Conservation (phyloP, 1,140 invertebrate species). For the Nephotettix cincticeps region DNA sequence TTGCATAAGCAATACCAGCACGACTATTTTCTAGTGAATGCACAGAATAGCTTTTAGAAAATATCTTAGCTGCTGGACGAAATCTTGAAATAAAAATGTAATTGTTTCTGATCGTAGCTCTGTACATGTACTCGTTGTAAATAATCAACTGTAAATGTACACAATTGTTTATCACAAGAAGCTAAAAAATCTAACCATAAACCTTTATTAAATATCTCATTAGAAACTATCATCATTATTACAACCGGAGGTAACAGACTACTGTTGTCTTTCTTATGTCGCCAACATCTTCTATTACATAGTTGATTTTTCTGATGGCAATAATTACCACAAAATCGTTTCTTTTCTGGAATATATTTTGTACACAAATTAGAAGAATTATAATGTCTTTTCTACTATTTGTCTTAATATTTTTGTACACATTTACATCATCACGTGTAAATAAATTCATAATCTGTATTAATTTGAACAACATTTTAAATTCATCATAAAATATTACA, state of each 20-base stretch:
- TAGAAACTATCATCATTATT: neutral
- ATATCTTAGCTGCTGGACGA: neutral
- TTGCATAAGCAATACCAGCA: neutral
- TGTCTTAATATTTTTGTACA: no score
- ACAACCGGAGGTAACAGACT: neutral
- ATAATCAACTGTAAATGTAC: neutral
- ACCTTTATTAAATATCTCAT: neutral
- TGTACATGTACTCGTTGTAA: neutral
- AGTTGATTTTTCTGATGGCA: neutral
- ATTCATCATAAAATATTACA: no score
- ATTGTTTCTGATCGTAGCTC: neutral
- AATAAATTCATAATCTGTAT: no score
- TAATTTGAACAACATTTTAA: no score
- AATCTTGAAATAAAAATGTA: neutral
- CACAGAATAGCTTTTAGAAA: neutral
- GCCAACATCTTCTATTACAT: neutral
- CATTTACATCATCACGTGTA: no score
- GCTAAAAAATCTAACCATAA: neutral
- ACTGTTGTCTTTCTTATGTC: neutral
- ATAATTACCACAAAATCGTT: constrained; percentile 4
- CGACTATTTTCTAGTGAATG: neutral
- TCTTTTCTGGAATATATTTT: neutral
- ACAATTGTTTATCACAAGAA: neutral
- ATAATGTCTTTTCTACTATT: no score
- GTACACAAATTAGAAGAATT: neutral